Evolutionary conservation across 2,888 invertebrate species (phyloP), one percentile per base, ranked within the genome.

Genomic region (Biston betularia): DNA sequence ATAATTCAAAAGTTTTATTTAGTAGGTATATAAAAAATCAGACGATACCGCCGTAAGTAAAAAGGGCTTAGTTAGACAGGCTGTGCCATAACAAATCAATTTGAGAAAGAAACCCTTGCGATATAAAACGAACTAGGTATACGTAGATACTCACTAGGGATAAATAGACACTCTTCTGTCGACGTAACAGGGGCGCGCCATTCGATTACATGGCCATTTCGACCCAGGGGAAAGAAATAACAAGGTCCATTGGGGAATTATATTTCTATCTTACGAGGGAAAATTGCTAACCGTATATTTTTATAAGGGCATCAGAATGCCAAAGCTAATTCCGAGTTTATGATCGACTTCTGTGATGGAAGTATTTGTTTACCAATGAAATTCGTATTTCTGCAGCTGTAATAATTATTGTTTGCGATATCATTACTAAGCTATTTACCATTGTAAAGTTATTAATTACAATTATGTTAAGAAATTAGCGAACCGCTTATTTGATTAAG

Each of bases 171-270:
- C n/a, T 46, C 45, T 24, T 44, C 8, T 52, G 10, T 4, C 44
- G 15, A 52, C 34, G 14, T 56, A 56, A 56, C 67, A 49, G 57
- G 70, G 71, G 73, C 57, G 69, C 65, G 64, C 54, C 60, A 67
- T 67, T 58, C 57, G 42, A 69, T 70, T 63, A 65, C 49, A 63
- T 24, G 48, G 46, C 45, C 55, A 56, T 67, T 63, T 56, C 61
- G 35, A 49, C 62, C 70, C 65, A 8, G 45, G 48, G 67, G 63
- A 38, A 52, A 48, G 52, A 57, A 67, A 71, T 71, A 67, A 63
- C 61, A 56, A 68, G 57, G 58, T 65, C 67, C 56, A n/a, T 33
- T 40, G 68, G 58, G 55, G 54, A 63, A 66, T 61, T 40, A 46
- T 54, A 52, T 63, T 58, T 50, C 56, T 38, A 48, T 53, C 54